phyloP scores from a whole-genome alignment of 2,888 invertebrate genomes.

The Ophonus ardosiacus region DNA sequence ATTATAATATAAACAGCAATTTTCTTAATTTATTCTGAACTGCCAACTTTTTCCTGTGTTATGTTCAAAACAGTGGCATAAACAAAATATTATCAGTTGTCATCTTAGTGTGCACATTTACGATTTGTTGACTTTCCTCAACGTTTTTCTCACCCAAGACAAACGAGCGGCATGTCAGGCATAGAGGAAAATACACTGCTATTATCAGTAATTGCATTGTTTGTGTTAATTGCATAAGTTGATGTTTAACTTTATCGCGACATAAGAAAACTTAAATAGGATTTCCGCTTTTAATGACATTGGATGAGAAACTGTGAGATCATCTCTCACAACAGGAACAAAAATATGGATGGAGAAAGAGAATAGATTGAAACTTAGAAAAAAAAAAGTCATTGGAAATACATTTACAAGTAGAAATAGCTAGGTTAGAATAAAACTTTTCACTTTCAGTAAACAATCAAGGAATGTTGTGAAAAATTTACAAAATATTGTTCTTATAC shows the following conservation, averaged over 20 bases:
- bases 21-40: background rate
- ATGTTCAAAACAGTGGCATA: background rate
- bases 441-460: too few relatives aligned
- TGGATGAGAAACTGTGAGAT: background rate
- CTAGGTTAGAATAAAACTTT: too few relatives aligned
- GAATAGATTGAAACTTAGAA: background rate
- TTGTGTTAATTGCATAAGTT: slow-evolving; percentile 46
- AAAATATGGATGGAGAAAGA: background rate
- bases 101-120: background rate
- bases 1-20: background rate
- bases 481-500: too few relatives aligned
- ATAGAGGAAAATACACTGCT: slow-evolving; percentile 18
- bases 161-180: background rate
- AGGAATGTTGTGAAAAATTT: too few relatives aligned
- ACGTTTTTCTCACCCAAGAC: background rate
- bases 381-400: too few relatives aligned
- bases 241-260: slow-evolving; percentile 37
- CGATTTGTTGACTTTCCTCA: background rate
- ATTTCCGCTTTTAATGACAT: slow-evolving; percentile 12
- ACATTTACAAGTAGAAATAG: too few relatives aligned
- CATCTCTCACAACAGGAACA: background rate
- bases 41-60: background rate
- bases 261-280: slow-evolving; percentile 22
- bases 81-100: background rate
- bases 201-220: slow-evolving; percentile 49